Evolutionary conservation across 2,113 vertebrate genomes (phyloP).

Genomic region (Anolis carolinensis): DNA sequence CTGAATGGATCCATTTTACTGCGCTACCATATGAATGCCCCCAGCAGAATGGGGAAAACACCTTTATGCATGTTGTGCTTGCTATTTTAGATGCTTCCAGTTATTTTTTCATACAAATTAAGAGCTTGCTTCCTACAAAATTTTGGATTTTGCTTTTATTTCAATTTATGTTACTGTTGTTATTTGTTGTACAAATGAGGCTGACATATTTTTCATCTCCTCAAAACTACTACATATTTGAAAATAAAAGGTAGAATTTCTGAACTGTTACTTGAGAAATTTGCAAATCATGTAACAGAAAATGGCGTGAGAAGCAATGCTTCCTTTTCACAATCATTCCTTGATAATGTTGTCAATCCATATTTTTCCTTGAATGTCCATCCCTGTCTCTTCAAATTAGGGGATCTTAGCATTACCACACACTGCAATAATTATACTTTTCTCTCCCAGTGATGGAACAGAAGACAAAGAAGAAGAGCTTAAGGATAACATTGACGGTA

Average conservation of each 20-base stretch:
- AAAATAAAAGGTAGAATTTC: conserved; percentile 36
- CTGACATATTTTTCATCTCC: neutral
- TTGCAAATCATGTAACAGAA: conserved; percentile 50
- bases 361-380: conserved; percentile 49
- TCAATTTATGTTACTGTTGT: conserved; percentile 32
- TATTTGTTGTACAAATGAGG: conserved; percentile 30
- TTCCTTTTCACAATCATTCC: conserved; percentile 64
- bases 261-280: conserved; percentile 36
- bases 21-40: conserved; percentile 63
- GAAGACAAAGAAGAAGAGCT: conserved; percentile 91
- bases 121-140: conserved; percentile 79
- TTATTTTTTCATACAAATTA: conserved; percentile 62
- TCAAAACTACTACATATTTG: conserved; percentile 28
- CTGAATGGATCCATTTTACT: conserved; percentile 67
- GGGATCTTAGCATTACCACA: neutral
- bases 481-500: conserved; percentile 85
- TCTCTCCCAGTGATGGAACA: conserved; percentile 84
- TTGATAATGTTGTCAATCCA: conserved; percentile 51
- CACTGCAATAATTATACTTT: conserved; percentile 46
- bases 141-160: conserved; percentile 58
- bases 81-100: conserved; percentile 60
- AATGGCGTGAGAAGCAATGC: conserved; percentile 78
- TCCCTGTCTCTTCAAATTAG: conserved; percentile 47
- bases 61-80: conserved; percentile 74
- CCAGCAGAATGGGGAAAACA: conserved; percentile 53